A percentile compares a stretch with the other conserved stretches of the same genome.
Conservation (phyloP, 2,113 vertebrate genomes). For the Clupea harengus region DNA sequence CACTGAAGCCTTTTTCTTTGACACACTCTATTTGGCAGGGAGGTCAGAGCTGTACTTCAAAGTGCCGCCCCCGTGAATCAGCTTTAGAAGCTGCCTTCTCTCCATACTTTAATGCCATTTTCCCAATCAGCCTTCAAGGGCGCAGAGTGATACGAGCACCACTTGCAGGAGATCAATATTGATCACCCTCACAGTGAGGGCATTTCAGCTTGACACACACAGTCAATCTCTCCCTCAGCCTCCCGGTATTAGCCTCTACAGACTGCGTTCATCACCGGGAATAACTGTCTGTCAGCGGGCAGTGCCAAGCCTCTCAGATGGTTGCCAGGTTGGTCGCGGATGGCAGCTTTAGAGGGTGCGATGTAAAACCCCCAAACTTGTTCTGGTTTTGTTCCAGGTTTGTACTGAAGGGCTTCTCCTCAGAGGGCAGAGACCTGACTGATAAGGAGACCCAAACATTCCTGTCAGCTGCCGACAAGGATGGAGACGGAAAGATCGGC, state of each 20-base stretch:
- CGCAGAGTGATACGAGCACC: neutral
- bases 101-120: slow-evolving; percentile 14
- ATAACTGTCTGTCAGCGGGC: slow-evolving; percentile 12
- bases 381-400: slow-evolving; percentile 64
- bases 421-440: slow-evolving; percentile 84
- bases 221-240: slow-evolving; percentile 13
- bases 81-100: slow-evolving; percentile 19
- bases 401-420: slow-evolving; percentile 84
- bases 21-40: neutral
- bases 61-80: neutral
- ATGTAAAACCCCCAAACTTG: neutral
- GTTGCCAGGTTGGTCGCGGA: slow-evolving; percentile 33
- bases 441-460: slow-evolving; percentile 85
- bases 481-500: slow-evolving; percentile 94
- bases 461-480: slow-evolving; percentile 88
- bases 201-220: neutral
- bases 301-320: neutral
- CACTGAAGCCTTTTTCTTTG: neutral
- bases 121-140: slow-evolving; percentile 16
- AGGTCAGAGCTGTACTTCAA: neutral
- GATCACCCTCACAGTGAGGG: neutral
- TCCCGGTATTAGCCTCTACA: neutral
- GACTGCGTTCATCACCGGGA: neutral
- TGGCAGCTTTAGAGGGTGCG: neutral
- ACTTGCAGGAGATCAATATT: slow-evolving; percentile 17